Evolutionary conservation across 92 coral and sea anemone species (phyloP).

Genomic region (Epizoanthus scotinus): DNA sequence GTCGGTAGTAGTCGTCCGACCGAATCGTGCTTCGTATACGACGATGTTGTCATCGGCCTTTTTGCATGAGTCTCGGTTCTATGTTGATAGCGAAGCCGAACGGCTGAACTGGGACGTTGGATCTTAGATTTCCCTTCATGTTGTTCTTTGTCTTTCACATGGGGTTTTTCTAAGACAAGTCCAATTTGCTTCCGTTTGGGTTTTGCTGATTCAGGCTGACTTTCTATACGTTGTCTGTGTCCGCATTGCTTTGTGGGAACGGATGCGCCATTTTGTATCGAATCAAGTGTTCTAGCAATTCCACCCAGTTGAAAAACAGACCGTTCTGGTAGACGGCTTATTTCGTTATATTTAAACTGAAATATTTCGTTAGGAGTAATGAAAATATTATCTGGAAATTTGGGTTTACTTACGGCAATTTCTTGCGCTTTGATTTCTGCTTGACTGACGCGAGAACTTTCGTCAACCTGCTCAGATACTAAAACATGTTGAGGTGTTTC

Average conservation of each 20-base stretch:
- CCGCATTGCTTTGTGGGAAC: background rate
- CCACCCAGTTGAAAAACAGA: background rate
- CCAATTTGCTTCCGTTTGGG: background rate
- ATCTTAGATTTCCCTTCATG: background rate
- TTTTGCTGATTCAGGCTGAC: background rate
- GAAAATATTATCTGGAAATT: background rate
- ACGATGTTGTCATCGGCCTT: background rate
- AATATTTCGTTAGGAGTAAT: background rate
- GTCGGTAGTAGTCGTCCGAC: slow-evolving; percentile 69
- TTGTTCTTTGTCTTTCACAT: background rate
- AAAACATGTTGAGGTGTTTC: background rate
- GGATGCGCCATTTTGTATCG: background rate
- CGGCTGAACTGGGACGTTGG: background rate
- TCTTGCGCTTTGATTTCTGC: background rate
- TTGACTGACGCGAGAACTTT: background rate
- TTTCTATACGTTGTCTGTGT: background rate
- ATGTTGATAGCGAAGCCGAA: slow-evolving; percentile 6
- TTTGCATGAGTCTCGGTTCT: background rate
- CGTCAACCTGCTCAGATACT: background rate
- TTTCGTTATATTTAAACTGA: background rate
- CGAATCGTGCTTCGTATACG: background rate
- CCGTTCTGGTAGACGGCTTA: background rate
- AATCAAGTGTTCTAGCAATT: background rate
- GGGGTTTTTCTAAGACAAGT: background rate
- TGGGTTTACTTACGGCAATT: background rate